Evolutionary conservation across 2,888 invertebrate species (phyloP).

Genomic region (Nipponacmea schrenckii): DNA sequence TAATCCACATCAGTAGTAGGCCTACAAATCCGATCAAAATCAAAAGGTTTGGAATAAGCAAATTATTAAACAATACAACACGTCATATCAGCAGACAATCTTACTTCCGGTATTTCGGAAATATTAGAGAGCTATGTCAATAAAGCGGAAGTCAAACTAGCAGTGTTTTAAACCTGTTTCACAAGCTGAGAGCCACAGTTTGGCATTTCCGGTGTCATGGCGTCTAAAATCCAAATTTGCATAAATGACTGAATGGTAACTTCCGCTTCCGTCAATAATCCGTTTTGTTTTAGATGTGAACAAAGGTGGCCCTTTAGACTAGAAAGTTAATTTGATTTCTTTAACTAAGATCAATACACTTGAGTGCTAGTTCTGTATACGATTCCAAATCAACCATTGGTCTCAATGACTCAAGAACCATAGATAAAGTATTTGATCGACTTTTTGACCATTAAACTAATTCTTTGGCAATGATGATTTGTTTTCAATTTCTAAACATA

Average conservation of each 20-base stretch:
- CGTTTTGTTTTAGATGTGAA: background rate
- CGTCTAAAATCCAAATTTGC: conserved; percentile 16
- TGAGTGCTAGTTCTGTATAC: no score
- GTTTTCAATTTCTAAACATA: no score
- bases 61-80: no score
- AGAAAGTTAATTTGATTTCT: background rate
- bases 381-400: no score
- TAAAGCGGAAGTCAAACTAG: conserved; percentile 1
- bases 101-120: background rate
- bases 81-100: conserved; percentile 4
- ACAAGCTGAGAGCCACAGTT: conserved; percentile 14
- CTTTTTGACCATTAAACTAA: no score
- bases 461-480: no score
- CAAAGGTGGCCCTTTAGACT: background rate
- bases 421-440: no score
- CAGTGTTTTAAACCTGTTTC: conserved; percentile 1
- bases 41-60: no score
- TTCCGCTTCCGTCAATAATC: conserved; percentile 12
- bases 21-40: no score
- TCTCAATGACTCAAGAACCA: no score
- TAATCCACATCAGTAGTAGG: no score
- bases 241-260: conserved; percentile 13
- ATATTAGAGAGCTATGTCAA: conserved; percentile 1
- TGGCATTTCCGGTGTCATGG: conserved; percentile 22
- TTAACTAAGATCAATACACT: no score